These are phyloP conservation scores for Esox masquinongy DNA, from an alignment of 2,797 vertebrate species.

Conservation along the genomic window DNA sequence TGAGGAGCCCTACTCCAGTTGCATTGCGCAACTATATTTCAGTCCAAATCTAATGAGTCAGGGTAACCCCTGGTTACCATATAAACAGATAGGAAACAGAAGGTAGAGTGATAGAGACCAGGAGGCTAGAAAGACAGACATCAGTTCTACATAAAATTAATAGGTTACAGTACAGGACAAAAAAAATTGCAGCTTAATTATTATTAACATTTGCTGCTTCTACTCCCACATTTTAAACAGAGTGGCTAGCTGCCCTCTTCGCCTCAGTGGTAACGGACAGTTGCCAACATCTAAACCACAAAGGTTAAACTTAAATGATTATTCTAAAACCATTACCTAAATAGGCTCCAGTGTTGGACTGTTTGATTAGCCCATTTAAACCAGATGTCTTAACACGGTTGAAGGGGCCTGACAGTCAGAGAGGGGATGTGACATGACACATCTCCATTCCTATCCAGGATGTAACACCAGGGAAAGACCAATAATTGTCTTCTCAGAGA, in stretches of 20 bases:
- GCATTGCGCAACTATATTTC: constrained; percentile 52
- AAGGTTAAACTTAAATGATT: not conserved
- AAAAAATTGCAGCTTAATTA: not conserved
- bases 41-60: constrained; percentile 52
- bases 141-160: not conserved
- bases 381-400: constrained; percentile 1
- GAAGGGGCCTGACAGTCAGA: not conserved
- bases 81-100: constrained; percentile 45
- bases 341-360: not conserved
- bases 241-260: not conserved
- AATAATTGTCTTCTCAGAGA: not conserved
- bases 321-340: not conserved
- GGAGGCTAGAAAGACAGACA: not conserved
- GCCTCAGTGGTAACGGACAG: not conserved
- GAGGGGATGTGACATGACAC: not conserved
- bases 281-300: not conserved
- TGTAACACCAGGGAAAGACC: not conserved
- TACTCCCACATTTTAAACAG: not conserved
- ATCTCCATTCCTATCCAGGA: too few relatives aligned
- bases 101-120: not conserved
- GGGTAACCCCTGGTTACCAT: constrained; percentile 38
- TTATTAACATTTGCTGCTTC: not conserved
- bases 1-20: constrained; percentile 51
- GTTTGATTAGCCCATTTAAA: not conserved
- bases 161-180: not conserved